Percentiles rank a stretch among this genome's conserved stretches.
phyloP scores from a whole-genome alignment of 1,140 invertebrate genomes.

The Penaeus indicus region DNA sequence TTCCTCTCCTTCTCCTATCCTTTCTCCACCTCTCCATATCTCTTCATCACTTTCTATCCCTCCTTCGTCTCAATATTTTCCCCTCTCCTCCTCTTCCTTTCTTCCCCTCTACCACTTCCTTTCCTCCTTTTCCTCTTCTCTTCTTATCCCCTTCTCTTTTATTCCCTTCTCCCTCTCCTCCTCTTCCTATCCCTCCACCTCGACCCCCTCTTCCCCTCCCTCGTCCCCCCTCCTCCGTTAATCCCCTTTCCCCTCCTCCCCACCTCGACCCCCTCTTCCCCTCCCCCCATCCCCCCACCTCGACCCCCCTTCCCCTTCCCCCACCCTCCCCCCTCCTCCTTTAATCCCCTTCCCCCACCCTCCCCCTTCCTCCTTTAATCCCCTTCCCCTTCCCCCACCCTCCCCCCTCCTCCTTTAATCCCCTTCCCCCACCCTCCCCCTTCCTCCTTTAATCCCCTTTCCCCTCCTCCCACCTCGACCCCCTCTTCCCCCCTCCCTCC shows the following conservation, averaged over 20 bases:
- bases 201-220: not conserved
- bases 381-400: no score
- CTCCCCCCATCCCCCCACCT: not conserved
- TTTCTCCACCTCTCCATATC: not conserved
- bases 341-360: no score
- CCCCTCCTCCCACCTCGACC: not conserved
- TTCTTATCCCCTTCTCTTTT: not conserved
- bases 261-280: not conserved
- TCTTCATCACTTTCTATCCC: not conserved
- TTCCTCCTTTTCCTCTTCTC: not conserved
- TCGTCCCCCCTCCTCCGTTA: not conserved
- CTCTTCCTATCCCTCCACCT: not conserved
- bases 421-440: not conserved
- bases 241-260: not conserved
- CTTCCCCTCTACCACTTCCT: not conserved
- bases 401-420: no score
- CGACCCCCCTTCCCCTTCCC: not conserved
- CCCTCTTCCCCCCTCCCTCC: not conserved
- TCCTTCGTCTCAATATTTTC: not conserved
- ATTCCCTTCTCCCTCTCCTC: not conserved
- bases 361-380: no score
- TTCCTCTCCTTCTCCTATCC: not conserved
- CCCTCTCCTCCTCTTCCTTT: not conserved
- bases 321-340: no score
- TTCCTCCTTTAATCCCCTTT: not conserved